These are phyloP conservation scores for Zosterops pallidus DNA, from an alignment of 2,113 vertebrate species.

Conservation along the genomic window DNA sequence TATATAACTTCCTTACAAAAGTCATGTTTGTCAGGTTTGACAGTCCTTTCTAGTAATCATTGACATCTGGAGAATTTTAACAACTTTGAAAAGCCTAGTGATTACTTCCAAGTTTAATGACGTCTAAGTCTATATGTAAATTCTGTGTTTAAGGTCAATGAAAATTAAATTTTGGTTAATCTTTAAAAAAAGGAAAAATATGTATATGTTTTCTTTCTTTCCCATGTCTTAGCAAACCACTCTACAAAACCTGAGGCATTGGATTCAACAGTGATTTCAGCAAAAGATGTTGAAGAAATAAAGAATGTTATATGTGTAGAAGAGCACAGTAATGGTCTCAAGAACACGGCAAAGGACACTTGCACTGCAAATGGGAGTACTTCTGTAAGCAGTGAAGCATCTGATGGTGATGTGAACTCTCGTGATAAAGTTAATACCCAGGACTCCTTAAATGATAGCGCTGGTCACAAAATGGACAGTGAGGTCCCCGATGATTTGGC, in stretches of 20 bases:
- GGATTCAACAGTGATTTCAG: slow-evolving; percentile 53
- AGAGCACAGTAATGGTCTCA: slow-evolving; percentile 86
- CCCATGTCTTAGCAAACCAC: slow-evolving; percentile 68
- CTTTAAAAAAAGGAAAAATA: not conserved
- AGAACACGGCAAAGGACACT: slow-evolving; percentile 73
- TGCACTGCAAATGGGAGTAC: slow-evolving; percentile 63
- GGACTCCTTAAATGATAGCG: not conserved
- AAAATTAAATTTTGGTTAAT: not conserved
- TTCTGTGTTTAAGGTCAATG: not conserved
- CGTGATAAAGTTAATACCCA: slow-evolving; percentile 60
- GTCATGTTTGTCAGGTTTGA: not conserved
- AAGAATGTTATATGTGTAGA: slow-evolving; percentile 44
- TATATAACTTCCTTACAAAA: not conserved
- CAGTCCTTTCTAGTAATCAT: not conserved
- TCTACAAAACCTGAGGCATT: slow-evolving; percentile 69
- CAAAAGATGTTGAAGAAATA: slow-evolving; percentile 64
- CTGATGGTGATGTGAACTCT: slow-evolving; percentile 57
- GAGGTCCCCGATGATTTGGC: slow-evolving; percentile 14
- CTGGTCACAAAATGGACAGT: not conserved
- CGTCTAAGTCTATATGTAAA: not conserved
- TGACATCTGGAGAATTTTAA: not conserved
- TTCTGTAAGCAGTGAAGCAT: slow-evolving; percentile 3
- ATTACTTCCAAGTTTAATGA: not conserved
- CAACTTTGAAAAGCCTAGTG: not conserved
- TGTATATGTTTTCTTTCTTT: not conserved